Conservation (phyloP, 1,140 invertebrate species). For the Parapsyche elsis region DNA sequence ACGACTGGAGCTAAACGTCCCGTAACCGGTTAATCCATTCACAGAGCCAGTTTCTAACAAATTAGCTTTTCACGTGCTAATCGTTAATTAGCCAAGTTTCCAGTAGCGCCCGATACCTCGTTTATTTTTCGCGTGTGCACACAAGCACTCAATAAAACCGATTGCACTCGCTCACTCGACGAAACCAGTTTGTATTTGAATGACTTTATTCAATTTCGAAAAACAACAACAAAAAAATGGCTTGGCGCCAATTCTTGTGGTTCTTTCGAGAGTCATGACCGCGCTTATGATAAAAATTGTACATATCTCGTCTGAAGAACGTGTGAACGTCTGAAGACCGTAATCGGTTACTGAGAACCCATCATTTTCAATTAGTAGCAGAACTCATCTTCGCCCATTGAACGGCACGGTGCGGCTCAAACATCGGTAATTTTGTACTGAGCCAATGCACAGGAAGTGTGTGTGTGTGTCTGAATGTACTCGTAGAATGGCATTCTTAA, state of each 20-base stretch:
- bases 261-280: neutral
- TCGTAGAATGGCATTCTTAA: too few species aligned
- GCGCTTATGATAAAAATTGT: neutral
- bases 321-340: constrained; percentile 3
- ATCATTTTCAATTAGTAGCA: constrained; percentile 27
- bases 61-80: constrained; percentile 48
- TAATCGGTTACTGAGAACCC: neutral
- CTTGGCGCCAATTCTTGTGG: too few species aligned
- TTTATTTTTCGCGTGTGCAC: constrained; percentile 26
- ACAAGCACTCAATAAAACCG: neutral
- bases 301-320: neutral
- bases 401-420: neutral
- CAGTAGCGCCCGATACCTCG: constrained; percentile 7
- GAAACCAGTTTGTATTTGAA: neutral
- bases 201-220: neutral
- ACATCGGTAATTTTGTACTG: too few species aligned
- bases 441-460: too few species aligned
- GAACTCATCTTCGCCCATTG: neutral
- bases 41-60: constrained; percentile 44
- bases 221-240: too few species aligned
- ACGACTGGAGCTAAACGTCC: neutral
- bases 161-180: neutral
- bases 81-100: constrained; percentile 34
- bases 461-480: too few species aligned
- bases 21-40: constrained; percentile 26